These are phyloP conservation scores for Felis chaus DNA, from an alignment of 2,113 vertebrate genomes.

Conservation along the genomic window DNA sequence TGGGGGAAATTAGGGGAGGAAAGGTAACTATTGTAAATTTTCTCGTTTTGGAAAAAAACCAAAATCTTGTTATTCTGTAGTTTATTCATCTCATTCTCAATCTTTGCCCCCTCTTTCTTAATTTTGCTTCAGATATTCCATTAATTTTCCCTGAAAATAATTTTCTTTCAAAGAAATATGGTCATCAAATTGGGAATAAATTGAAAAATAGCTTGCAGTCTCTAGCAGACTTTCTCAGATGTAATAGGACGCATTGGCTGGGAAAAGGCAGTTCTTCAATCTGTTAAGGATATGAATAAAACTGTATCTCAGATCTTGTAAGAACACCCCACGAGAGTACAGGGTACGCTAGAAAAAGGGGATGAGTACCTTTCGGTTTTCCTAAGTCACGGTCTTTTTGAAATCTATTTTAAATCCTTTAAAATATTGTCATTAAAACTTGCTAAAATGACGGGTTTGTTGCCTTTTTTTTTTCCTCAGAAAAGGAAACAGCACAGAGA, in stretches of 20 bases:
- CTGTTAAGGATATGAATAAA: neutral
- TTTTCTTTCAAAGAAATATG: neutral
- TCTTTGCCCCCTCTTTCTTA: neutral
- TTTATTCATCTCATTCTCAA: neutral
- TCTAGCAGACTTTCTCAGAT: neutral
- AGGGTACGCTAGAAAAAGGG: neutral
- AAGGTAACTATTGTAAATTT: slow-evolving; percentile 21
- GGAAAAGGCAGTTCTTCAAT: neutral
- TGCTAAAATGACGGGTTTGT: neutral
- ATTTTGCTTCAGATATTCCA: neutral
- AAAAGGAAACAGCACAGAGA: slow-evolving; percentile 23
- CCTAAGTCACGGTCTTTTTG: neutral
- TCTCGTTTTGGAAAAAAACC: slow-evolving; percentile 32
- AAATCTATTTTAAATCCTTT: neutral
- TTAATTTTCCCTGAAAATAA: slow-evolving; percentile 24
- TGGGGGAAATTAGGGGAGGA: slow-evolving; percentile 55
- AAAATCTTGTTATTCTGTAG: neutral
- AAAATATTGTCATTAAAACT: slow-evolving; percentile 57
- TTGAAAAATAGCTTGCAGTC: neutral
- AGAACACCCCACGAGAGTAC: neutral
- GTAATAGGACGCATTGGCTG: neutral
- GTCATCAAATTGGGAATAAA: neutral
- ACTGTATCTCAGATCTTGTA: neutral
- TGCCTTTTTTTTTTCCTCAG: slow-evolving; percentile 51
- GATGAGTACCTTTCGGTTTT: neutral